Evolutionary conservation across 2,113 vertebrate genomes (phyloP), one percentile per base, ranked within the genome.

Genomic region (Jaculus jaculus): DNA sequence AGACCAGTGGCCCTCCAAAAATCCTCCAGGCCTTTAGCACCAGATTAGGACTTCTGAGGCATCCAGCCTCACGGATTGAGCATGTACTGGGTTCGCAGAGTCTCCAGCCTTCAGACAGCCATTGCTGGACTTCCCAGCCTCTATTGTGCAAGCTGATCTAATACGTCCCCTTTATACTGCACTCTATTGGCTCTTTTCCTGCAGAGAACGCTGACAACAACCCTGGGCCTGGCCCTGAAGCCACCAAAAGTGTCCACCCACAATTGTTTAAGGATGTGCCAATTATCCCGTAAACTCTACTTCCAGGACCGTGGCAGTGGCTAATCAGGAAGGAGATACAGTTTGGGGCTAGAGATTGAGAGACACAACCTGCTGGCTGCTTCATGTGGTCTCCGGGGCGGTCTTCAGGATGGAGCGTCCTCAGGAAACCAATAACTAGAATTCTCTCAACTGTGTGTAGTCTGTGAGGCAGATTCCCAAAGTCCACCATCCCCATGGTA

Each of bases 381-480:
- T 69, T 72, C 68, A 54, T 47, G 28, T 26, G 75, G 69, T n/a
- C 79, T 47, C 34, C 32, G 39, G 17, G 28, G 37, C n/a, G 23
- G 60, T 71, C 68, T 93, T 30, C 20, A 47, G 51, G 42, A 86
- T 21, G 15, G 28, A 79, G 37, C 39, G 72, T 61, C 83, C 75
- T 81, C 28, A 42, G 32, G 8, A 30, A 47, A 72, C 30, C 51
- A 74, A 71, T 11, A 68, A 68, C 58, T 51, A 28, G 21, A 42
- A 75, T 83, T 92, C 26, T 91, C 58, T 79, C 79, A 89, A 66
- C 66, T 73, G 65, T n/a, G n/a, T n/a, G n/a, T 78, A 65, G 51
- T 79, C 82, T 26, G 23, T 39, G 90, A 93, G 51, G 47, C 47
- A 73, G n/a, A 69, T n/a, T 12, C 32, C 73, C 32, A 11, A 58